Evolutionary conservation across 2,113 vertebrate genomes (phyloP), one percentile per base, ranked within the genome.

Genomic region (Seriola quinqueradiata): DNA sequence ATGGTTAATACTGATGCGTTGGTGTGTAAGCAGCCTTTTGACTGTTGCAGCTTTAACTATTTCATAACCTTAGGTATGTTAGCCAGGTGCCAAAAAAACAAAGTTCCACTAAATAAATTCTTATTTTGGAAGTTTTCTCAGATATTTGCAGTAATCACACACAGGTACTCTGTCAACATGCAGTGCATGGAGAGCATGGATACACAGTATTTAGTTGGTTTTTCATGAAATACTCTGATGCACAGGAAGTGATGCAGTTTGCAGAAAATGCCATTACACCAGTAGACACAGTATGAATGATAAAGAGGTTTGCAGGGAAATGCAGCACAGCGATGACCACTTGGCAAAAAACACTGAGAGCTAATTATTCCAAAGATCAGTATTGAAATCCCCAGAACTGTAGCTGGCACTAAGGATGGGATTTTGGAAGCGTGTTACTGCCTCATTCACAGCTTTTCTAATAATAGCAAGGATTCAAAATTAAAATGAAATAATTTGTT

Each of bases 391-490:
- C 52, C 32, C 12, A 28, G 73, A 72, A 54, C 55, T 88, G 61
- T 38, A 13, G 32, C 50, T 81, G 70, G 70, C 69, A 55, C 60
- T 50, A 48, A 70, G 58, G 42, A 75, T 38, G 67, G 4, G 57
- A 52, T 66, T 87, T 81, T n/a, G 52, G n/a, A 61, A 12, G 25
- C 34, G 55, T 44, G 28, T 84, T 23, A 12, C n/a, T 12, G 59
- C 5, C 19, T 4, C 9, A 19, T 60, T 40, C 40, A 34, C 28
- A 76, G 59, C 54, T 42, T 54, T 42, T 4, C 75, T 61, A 70
- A 67, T 80, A 82, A 83, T 82, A 92, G 63, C 52, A 69, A 52
- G 2, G 50, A 75, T 64, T 76, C 19, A 42, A 77, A 82, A 79
- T 72, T 10, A 54, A 88, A 65, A 19, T 81, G 65, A 38, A 77